phyloP scores from a whole-genome alignment of 2,888 invertebrate species.

The Nycteola revayana region DNA sequence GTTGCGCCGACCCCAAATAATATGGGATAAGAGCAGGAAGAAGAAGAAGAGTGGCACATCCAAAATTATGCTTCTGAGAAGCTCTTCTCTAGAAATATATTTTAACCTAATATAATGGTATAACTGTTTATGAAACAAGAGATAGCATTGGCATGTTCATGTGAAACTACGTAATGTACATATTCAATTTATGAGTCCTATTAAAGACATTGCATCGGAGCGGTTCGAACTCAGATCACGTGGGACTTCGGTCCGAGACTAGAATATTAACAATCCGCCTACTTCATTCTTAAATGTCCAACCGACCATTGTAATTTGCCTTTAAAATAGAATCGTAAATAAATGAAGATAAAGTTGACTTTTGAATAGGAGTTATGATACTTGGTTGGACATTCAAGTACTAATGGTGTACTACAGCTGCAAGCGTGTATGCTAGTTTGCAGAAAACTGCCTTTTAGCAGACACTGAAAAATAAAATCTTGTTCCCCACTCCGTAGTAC shows the following conservation, averaged over 20 bases:
- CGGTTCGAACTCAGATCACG: conserved; percentile 35
- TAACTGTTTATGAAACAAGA: too few species aligned
- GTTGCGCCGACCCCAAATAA: too few species aligned
- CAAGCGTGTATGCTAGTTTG: conserved; percentile 39
- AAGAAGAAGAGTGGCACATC: too few species aligned
- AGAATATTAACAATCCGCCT: conserved; percentile 55
- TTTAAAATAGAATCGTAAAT: too few species aligned
- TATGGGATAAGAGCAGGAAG: too few species aligned
- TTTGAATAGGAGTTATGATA: too few species aligned
- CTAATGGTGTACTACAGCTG: conserved; percentile 22
- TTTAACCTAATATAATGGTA: too few species aligned
- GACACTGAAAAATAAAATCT: conserved; percentile 56
- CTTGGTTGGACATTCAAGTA: too few species aligned
- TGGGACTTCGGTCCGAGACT: conserved; percentile 38
- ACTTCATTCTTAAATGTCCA: conserved; percentile 1
- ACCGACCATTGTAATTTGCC: background rate
- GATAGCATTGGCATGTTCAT: conserved; percentile 40
- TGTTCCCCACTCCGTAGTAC: conserved; percentile 32
- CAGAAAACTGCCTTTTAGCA: conserved; percentile 57
- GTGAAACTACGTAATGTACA: conserved; percentile 47
- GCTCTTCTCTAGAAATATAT: too few species aligned
- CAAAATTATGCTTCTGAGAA: too few species aligned
- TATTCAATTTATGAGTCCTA: conserved; percentile 68
- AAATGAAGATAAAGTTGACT: too few species aligned
- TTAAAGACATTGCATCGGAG: conserved; percentile 66